A percentile compares a stretch with the other conserved stretches of the same genome.
Evolutionary conservation across 2,113 vertebrate genomes (phyloP).

Genomic region (Semicossyphus pulcher): DNA sequence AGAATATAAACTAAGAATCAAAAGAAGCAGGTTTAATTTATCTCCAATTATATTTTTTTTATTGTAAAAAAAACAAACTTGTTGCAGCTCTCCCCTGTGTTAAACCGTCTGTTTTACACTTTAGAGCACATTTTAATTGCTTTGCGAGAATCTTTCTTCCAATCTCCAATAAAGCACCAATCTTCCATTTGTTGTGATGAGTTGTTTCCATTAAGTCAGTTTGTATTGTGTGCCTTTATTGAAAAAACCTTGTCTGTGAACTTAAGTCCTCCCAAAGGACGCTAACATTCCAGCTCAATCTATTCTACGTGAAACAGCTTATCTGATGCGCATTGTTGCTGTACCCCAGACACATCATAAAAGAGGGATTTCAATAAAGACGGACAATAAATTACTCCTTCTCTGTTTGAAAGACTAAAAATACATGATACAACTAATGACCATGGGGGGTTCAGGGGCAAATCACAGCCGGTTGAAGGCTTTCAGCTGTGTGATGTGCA

Average conservation of each 20-base stretch:
- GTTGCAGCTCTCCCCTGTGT: not conserved
- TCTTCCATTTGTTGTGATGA: not conserved
- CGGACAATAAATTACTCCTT: slow-evolving; percentile 12
- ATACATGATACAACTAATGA: slow-evolving; percentile 1
- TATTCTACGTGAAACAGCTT: not conserved
- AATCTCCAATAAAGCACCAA: not conserved
- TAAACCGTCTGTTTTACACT: not conserved
- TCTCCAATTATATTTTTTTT: not conserved
- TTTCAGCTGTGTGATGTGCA: slow-evolving; percentile 32
- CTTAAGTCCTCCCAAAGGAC: slow-evolving; percentile 7
- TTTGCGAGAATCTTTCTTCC: not conserved
- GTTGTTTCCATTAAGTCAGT: slow-evolving; percentile 10
- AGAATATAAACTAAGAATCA: not conserved
- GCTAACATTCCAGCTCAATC: not conserved
- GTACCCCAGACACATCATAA: not conserved
- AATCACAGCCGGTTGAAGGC: slow-evolving; percentile 13
- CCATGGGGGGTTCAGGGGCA: not conserved
- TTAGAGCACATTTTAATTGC: slow-evolving; percentile 13
- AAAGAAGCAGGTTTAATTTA: not conserved
- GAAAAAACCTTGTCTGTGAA: slow-evolving; percentile 6
- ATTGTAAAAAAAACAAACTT: not conserved
- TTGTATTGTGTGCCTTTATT: slow-evolving; percentile 6
- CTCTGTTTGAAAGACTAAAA: slow-evolving; percentile 11
- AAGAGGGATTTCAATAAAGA: slow-evolving; percentile 18
- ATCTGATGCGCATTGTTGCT: slow-evolving; percentile 8